Percentiles rank a stretch among this genome's conserved stretches.
phyloP scores from a whole-genome alignment of 2,888 invertebrate genomes.

The Germaria angustata region DNA sequence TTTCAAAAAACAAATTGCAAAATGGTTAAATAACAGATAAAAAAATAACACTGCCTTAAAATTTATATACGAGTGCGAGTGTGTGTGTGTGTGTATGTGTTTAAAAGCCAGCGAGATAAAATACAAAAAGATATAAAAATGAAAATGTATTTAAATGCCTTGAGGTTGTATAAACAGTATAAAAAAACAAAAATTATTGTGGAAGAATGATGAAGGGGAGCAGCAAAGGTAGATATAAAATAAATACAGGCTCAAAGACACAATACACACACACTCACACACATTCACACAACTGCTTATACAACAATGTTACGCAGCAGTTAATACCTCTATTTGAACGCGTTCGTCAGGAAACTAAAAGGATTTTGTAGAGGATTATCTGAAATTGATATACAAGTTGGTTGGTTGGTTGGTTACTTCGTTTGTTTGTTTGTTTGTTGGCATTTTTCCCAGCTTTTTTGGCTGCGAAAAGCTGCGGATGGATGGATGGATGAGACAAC shows the following conservation, averaged over 20 bases:
- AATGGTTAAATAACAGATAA: constrained; percentile 20
- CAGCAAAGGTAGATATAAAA: not conserved
- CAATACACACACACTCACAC: constrained; percentile 9
- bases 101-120: constrained; percentile 41
- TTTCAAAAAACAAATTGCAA: constrained; percentile 28
- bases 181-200: constrained; percentile 30
- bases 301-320: constrained; percentile 34
- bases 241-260: constrained; percentile 14
- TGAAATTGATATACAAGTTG: constrained; percentile 65
- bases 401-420: not conserved
- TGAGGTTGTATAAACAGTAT: constrained; percentile 60
- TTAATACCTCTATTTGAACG: constrained; percentile 61
- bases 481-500: constrained; percentile 24
- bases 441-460: constrained; percentile 12
- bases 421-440: constrained; percentile 17
- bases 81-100: too few relatives aligned
- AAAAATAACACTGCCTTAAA: constrained; percentile 51
- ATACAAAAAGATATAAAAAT: constrained; percentile 43
- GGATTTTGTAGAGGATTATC: constrained; percentile 66
- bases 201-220: not conserved
- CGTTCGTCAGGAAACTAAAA: constrained; percentile 64
- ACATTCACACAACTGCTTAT: not conserved
- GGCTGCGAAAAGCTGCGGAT: constrained; percentile 20
- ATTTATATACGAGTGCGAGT: too few relatives aligned
- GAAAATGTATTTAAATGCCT: constrained; percentile 62